These are phyloP conservation scores for Pharmacophagus antenor DNA, from an alignment of 2,888 invertebrate species.

Conservation along the genomic window DNA sequence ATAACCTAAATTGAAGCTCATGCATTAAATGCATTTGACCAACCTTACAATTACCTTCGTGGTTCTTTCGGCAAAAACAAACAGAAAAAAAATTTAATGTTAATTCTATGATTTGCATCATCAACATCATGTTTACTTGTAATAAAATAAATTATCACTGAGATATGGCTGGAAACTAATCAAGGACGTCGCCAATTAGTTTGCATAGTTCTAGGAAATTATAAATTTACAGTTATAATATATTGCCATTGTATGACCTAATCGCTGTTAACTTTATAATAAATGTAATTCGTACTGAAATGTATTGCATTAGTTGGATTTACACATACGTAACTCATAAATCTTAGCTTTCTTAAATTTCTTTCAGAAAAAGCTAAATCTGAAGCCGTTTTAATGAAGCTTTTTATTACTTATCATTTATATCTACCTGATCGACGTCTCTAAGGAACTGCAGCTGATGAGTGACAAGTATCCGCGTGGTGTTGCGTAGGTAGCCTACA, in stretches of 20 bases:
- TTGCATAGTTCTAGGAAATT: too few relatives aligned
- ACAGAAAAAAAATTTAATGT: constrained; percentile 15
- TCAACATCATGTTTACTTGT: neutral
- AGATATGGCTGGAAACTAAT: too few relatives aligned
- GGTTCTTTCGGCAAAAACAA: constrained; percentile 26
- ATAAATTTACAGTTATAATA: too few relatives aligned
- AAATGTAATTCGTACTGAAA: too few relatives aligned
- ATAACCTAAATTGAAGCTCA: constrained; percentile 4
- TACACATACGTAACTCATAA: neutral
- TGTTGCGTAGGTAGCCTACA: constrained; percentile 83
- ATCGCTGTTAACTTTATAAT: too few relatives aligned
- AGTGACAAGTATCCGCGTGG: constrained; percentile 88
- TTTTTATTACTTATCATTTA: neutral
- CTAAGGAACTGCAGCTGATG: constrained; percentile 87
- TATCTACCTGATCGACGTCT: constrained; percentile 73
- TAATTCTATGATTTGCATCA: neutral
- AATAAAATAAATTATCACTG: neutral
- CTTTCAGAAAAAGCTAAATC: neutral
- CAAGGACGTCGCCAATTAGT: too few relatives aligned
- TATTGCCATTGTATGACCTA: too few relatives aligned
- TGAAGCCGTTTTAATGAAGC: neutral
- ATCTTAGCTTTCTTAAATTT: neutral
- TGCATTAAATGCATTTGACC: constrained; percentile 23
- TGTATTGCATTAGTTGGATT: neutral
- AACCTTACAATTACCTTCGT: constrained; percentile 25